phyloP scores from a whole-genome alignment of 2,888 invertebrate species.

The Tetragonula carbonaria region DNA sequence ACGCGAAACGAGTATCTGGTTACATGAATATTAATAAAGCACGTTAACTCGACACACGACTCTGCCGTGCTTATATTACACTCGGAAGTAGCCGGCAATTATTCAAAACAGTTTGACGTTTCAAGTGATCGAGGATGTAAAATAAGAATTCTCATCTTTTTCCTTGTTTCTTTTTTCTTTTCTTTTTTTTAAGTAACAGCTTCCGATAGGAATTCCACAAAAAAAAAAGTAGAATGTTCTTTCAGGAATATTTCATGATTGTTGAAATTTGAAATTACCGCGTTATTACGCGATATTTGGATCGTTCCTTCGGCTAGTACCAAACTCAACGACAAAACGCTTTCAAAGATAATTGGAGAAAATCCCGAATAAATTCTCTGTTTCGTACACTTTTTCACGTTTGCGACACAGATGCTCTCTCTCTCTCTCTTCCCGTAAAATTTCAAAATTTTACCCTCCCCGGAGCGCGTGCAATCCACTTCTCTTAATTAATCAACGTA shows the following conservation, averaged over 20 bases:
- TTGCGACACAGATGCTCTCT: not conserved
- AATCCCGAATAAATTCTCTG: not conserved
- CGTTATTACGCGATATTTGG: fast-evolving
- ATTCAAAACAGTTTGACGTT: slow-evolving; percentile 36
- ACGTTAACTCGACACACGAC: slow-evolving; percentile 43
- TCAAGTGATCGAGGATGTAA: not conserved
- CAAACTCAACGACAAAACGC: not conserved
- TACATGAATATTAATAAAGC: slow-evolving; percentile 60
- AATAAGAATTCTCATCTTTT: not conserved
- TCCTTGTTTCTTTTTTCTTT: too few species aligned
- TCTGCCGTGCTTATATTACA: slow-evolving; percentile 41
- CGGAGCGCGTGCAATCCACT: not conserved
- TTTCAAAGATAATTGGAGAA: not conserved
- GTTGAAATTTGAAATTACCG: not conserved
- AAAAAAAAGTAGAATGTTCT: not conserved
- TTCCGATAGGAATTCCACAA: not conserved
- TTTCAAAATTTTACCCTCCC: not conserved
- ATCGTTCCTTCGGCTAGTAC: not conserved
- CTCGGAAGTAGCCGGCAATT: slow-evolving; percentile 53
- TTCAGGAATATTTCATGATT: not conserved
- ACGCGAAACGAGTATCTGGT: slow-evolving; percentile 51
- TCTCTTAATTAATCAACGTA: not conserved
- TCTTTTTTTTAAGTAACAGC: not conserved
- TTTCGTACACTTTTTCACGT: not conserved
- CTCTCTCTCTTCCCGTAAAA: not conserved